Percentiles rank a stretch among this genome's conserved stretches.
phyloP scores from a whole-genome alignment of 2,888 invertebrate species.

The Drosophila anceps region DNA sequence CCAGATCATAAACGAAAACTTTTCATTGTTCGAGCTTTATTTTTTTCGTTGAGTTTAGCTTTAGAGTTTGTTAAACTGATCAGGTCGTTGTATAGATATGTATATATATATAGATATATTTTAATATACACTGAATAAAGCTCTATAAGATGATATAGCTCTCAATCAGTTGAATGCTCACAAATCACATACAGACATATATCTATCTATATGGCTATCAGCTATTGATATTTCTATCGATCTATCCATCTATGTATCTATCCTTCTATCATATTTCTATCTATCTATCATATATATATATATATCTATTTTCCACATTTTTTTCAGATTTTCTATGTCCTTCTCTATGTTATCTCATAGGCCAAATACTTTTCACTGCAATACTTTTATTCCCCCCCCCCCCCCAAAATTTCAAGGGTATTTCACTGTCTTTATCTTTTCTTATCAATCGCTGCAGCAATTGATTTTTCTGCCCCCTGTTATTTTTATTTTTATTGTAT shows the following conservation, averaged over 20 bases:
- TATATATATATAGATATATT: not conserved
- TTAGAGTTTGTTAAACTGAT: not conserved
- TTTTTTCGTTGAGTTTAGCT: not conserved
- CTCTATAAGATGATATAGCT: not conserved
- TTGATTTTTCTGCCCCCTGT: not conserved
- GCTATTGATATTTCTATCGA: too few relatives aligned
- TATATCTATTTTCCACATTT: not conserved
- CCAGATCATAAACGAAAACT: not conserved
- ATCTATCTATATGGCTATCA: not conserved
- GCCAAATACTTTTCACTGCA: not conserved
- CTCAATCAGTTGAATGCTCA: too few relatives aligned
- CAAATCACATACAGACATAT: not conserved
- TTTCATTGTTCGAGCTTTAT: not conserved
- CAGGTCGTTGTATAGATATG: not conserved
- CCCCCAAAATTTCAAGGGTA: not conserved
- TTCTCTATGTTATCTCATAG: not conserved
- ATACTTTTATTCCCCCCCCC: too few relatives aligned
- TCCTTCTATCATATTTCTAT: not conserved
- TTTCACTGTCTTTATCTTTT: not conserved
- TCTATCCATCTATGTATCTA: not conserved
- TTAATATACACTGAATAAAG: not conserved
- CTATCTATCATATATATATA: not conserved
- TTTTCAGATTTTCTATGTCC: not conserved
- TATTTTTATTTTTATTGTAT: not conserved
- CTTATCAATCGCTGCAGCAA: not conserved